A percentile compares a stretch with the other conserved stretches of the same genome.
Conservation (phyloP, 2,888 invertebrate genomes). For the Alentia gelatinosa region DNA sequence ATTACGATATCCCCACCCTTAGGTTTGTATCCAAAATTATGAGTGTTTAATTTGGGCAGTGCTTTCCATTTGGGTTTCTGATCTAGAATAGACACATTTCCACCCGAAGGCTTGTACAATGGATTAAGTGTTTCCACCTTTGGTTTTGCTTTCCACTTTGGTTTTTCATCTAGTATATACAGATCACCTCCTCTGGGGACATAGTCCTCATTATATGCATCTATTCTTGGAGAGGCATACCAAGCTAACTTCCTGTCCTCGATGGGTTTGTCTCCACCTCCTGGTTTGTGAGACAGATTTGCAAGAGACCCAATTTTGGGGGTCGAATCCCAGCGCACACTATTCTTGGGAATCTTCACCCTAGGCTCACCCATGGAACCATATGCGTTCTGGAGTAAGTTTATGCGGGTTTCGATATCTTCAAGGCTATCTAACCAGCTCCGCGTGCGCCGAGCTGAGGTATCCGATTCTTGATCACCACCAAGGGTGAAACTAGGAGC, state of each 20-base stretch:
- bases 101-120: neutral
- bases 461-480: neutral
- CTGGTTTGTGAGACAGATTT: slow-evolving; percentile 56
- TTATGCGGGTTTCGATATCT: slow-evolving; percentile 32
- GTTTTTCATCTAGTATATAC: neutral
- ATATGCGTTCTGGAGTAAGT: slow-evolving; percentile 63
- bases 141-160: neutral
- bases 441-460: neutral
- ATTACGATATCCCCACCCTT: neutral
- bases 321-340: neutral
- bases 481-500: neutral
- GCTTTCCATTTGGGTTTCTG: slow-evolving; percentile 9
- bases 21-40: neutral
- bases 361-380: slow-evolving; percentile 51
- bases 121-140: neutral
- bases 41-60: neutral
- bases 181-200: neutral
- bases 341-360: neutral
- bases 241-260: neutral
- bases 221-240: neutral
- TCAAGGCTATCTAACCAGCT: neutral
- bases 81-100: neutral
- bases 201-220: neutral
- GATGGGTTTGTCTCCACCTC: slow-evolving; percentile 56
- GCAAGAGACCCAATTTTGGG: slow-evolving; percentile 36